Evolutionary conservation across 1,140 invertebrate species (phyloP), one percentile per base, ranked within the genome.

Genomic region (Formica selysi): DNA sequence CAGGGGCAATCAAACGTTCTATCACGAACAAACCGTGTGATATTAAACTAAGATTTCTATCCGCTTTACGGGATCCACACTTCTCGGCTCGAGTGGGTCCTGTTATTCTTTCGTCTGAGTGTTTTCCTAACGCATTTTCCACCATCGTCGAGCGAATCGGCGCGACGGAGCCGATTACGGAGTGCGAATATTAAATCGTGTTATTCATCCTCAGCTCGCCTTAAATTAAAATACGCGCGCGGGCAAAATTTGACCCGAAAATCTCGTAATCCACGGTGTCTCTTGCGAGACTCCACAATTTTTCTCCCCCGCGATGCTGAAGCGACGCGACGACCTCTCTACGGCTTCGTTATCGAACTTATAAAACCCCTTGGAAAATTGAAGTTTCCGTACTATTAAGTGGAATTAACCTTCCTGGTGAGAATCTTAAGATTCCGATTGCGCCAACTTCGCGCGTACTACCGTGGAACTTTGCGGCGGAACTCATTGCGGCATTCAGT

Each of bases 351-450:
- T 73, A 81, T 81, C 79, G 79, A 83, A 83, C 79, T 83, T 83
- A 74, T 83, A 83, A 83, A 73, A 74, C 68, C 68, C 68, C 68
- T 83, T 44, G 19, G 79, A 83, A 51, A 70, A 83, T 83, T 74
- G 68, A 73, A 74, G 79, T 81, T 61, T 48, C 54, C 54, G 79
- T 62, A 36, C 79, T 83, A 83, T 83, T 83, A 83, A 83, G 38
- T 83, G 79, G 79, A 83, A 83, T 83, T 83, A 83, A 83, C 79
- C 79, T 83, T 61, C 57, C 32, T 32, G 68, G 79, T 74, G 79
- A 74, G 79, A 83, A 83, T 83, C 79, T 83, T 74, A 83, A 83
- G 79, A 83, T 83, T 83, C 68, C 79, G 79, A 83, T 83, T 83
- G 79, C 79, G 32, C 68, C 71, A 83, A 83, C 68, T 83, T 83